phyloP scores from a whole-genome alignment of 2,888 invertebrate genomes.

The Drosophila fulvimacula region DNA sequence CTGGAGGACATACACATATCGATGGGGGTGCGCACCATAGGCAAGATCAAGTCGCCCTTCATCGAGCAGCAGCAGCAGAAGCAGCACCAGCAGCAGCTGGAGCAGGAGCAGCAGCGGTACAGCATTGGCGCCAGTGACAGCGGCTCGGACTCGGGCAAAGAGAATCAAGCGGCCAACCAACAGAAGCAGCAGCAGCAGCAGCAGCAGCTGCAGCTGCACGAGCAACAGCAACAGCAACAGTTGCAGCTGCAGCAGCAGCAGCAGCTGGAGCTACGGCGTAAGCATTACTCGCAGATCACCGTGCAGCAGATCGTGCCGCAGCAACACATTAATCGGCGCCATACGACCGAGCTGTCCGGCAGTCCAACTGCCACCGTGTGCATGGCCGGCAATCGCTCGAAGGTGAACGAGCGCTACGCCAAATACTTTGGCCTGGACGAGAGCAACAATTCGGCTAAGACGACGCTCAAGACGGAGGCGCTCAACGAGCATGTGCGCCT shows the following conservation, averaged over 20 bases:
- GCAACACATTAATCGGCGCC: conserved; percentile 45
- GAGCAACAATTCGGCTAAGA: conserved; percentile 26
- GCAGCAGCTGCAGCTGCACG: conserved; percentile 20
- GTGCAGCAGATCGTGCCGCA: conserved; percentile 41
- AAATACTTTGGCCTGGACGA: conserved; percentile 82
- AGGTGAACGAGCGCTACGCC: conserved; percentile 75
- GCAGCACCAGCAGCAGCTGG: conserved; percentile 23
- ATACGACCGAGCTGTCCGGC: conserved; percentile 60
- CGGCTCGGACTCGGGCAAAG: conserved; percentile 82
- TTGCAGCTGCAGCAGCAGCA: background rate
- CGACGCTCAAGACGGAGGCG: conserved; percentile 54
- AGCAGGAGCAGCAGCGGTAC: conserved; percentile 24
- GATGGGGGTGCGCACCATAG: conserved; percentile 77
- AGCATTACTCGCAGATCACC: conserved; percentile 54
- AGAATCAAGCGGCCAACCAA: conserved; percentile 76
- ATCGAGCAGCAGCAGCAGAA: conserved; percentile 77
- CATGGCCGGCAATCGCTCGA: conserved; percentile 18
- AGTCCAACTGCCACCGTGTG: conserved; percentile 25
- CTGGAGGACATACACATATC: conserved; percentile 56
- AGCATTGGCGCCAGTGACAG: conserved; percentile 38
- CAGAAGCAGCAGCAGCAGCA: conserved; percentile 27
- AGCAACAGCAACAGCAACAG: conserved; percentile 47
- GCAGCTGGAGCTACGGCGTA: conserved; percentile 68
- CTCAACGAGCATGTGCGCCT: conserved; percentile 68
- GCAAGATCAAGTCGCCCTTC: conserved; percentile 84